Conservation (phyloP, 2,113 vertebrate genomes). For the Cheilinus undulatus region DNA sequence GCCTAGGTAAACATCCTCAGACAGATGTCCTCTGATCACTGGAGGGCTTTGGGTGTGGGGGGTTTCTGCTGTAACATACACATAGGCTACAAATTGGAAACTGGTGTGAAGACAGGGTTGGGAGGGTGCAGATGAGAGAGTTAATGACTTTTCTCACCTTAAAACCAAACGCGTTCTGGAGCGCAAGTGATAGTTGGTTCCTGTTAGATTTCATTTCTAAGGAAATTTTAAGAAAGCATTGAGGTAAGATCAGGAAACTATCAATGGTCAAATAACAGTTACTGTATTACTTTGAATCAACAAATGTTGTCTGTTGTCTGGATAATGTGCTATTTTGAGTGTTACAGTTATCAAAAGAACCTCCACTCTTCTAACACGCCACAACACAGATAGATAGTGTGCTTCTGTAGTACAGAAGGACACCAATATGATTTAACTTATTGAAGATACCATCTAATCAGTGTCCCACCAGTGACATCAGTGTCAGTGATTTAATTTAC, state of each 20-base stretch:
- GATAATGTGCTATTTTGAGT: not conserved
- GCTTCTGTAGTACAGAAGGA: not conserved
- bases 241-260: not conserved
- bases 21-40: slow-evolving; percentile 83
- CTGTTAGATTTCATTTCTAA: not conserved
- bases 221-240: not conserved
- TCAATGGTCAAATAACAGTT: too few relatives aligned
- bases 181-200: not conserved
- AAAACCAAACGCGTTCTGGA: not conserved
- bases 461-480: not conserved
- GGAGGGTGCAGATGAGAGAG: not conserved
- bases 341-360: not conserved
- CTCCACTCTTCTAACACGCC: not conserved
- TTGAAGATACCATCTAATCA: not conserved
- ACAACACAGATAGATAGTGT: too few relatives aligned
- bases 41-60: slow-evolving; percentile 27
- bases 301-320: not conserved
- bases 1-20: slow-evolving; percentile 82
- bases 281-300: too few relatives aligned
- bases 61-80: slow-evolving; percentile 67
- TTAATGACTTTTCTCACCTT: not conserved
- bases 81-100: slow-evolving; percentile 83
- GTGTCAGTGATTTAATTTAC: not conserved
- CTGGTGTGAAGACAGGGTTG: slow-evolving; percentile 54
- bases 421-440: not conserved